Percentiles rank a stretch among this genome's conserved stretches.
These are phyloP conservation scores for Acholoe squamosa DNA, from an alignment of 2,888 invertebrate genomes.

Conservation along the genomic window DNA sequence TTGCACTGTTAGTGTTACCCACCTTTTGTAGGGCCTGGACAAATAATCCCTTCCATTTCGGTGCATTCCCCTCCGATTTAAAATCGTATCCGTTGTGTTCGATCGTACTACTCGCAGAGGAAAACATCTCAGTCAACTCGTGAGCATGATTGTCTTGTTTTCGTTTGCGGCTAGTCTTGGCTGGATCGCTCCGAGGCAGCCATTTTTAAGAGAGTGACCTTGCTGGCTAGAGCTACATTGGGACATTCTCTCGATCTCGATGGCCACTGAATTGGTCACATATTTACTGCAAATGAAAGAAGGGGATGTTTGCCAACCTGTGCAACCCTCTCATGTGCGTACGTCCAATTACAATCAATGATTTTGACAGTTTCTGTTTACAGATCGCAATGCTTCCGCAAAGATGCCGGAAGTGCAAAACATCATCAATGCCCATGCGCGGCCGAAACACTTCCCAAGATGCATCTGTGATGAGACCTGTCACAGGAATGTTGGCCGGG, in stretches of 20 bases:
- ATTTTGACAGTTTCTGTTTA: slow-evolving; percentile 66
- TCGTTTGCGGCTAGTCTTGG: slow-evolving; percentile 53
- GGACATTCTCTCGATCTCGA: slow-evolving; percentile 24
- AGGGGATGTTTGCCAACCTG: background rate
- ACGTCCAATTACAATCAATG: slow-evolving; percentile 52
- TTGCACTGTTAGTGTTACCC: slow-evolving; percentile 71
- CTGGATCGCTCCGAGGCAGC: slow-evolving; percentile 61
- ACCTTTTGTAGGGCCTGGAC: slow-evolving; percentile 94
- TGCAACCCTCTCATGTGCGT: slow-evolving; percentile 12
- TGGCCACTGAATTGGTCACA: slow-evolving; percentile 34
- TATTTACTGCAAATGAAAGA: slow-evolving; percentile 48
- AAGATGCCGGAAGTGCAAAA: slow-evolving; percentile 63
- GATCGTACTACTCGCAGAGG: slow-evolving; percentile 62
- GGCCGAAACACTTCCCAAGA: slow-evolving; percentile 27
- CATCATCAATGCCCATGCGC: slow-evolving; percentile 58
- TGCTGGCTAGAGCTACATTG: slow-evolving; percentile 41
- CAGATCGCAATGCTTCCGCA: slow-evolving; percentile 67
- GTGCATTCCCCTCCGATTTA: slow-evolving; percentile 92
- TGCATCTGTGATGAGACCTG: background rate
- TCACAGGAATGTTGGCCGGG: slow-evolving; percentile 29
- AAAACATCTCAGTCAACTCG: slow-evolving; percentile 65
- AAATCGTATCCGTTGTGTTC: slow-evolving; percentile 88
- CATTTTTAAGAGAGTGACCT: slow-evolving; percentile 64
- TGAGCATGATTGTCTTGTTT: slow-evolving; percentile 59
- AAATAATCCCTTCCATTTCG: slow-evolving; percentile 96